Conservation (phyloP, 2,888 invertebrate genomes). For the Aromia moschata region DNA sequence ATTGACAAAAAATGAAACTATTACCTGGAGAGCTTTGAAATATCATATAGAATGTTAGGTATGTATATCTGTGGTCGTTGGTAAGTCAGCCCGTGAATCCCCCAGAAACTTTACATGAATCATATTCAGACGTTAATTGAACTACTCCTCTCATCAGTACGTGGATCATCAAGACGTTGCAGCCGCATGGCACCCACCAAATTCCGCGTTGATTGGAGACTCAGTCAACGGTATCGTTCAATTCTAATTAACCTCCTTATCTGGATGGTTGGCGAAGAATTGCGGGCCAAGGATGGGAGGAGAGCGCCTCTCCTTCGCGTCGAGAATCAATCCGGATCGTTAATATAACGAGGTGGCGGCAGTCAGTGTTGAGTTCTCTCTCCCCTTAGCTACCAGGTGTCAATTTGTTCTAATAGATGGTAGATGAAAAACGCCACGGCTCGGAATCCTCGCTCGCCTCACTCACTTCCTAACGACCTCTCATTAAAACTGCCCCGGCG, state of each 20-base stretch:
- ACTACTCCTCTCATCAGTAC: no score
- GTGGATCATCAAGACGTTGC: no score
- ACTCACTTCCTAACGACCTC: conserved; percentile 56
- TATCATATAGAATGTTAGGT: no score
- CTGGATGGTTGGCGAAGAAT: conserved; percentile 11
- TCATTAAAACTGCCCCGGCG: conserved; percentile 56
- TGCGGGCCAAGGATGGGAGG: no score
- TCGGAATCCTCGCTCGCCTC: conserved; percentile 41
- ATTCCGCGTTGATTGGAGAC: no score
- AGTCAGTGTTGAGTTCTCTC: conserved; percentile 41
- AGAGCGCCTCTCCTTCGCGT: conserved; percentile 31
- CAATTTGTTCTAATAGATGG: conserved; percentile 66
- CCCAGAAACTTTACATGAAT: no score
- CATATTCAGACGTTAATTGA: no score
- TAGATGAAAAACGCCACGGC: conserved; percentile 46
- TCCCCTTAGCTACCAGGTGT: conserved; percentile 61
- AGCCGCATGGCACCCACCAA: no score
- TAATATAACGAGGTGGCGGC: conserved; percentile 59
- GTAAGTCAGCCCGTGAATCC: no score
- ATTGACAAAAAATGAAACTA: no score
- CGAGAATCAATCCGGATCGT: conserved; percentile 56
- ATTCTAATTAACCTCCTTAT: conserved; percentile 29
- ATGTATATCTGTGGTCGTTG: no score
- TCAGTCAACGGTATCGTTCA: conserved; percentile 9
- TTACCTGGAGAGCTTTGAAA: no score